These are phyloP conservation scores for Ochropacha duplaris DNA, from an alignment of 2,888 invertebrate genomes.

Conservation along the genomic window DNA sequence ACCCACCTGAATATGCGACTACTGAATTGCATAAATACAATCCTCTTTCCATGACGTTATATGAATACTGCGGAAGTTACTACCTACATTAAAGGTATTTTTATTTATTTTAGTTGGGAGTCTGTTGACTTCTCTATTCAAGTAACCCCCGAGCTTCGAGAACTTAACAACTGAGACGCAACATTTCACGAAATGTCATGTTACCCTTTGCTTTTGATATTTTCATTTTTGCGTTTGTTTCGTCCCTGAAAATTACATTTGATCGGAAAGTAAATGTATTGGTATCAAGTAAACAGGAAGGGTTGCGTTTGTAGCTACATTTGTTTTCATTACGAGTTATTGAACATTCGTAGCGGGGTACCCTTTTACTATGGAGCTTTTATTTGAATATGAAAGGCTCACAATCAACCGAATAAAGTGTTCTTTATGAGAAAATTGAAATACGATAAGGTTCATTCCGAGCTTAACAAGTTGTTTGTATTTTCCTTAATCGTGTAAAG, in stretches of 20 bases:
- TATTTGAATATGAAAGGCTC: constrained; percentile 56
- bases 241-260: constrained; percentile 53
- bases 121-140: neutral
- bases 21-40: constrained; percentile 50
- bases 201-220: constrained; percentile 1
- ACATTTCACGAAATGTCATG: neutral
- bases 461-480: neutral
- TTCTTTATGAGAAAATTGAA: constrained; percentile 8
- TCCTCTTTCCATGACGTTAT: constrained; percentile 29
- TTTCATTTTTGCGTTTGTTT: constrained; percentile 32
- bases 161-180: neutral
- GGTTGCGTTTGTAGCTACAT: constrained; percentile 63
- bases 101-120: neutral
- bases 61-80: constrained; percentile 13
- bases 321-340: constrained; percentile 73
- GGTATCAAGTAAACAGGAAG: constrained; percentile 59
- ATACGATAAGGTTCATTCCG: neutral
- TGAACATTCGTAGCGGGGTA: constrained; percentile 48
- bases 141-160: neutral
- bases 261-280: constrained; percentile 55
- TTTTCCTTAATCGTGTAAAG: neutral
- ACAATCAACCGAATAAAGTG: constrained; percentile 30
- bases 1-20: constrained; percentile 49
- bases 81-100: neutral
- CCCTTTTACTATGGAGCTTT: constrained; percentile 47